phyloP scores from a whole-genome alignment of 1,140 invertebrate species.

The Drosophila punjabiensis region DNA sequence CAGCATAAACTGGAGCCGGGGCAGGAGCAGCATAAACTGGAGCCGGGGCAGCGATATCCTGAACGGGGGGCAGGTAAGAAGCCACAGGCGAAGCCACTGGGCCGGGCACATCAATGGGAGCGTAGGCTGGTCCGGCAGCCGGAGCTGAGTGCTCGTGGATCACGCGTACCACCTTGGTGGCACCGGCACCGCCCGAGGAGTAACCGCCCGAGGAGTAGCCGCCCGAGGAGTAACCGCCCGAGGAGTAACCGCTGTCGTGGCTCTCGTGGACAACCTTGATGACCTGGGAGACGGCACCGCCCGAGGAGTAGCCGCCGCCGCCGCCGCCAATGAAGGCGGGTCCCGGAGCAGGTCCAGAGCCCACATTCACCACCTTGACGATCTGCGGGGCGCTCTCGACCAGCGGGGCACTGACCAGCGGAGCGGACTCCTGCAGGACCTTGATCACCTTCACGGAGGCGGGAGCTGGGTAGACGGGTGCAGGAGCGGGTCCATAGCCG shows the following conservation, averaged over 20 bases:
- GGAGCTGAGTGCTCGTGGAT: slow-evolving; percentile 68
- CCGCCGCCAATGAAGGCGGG: slow-evolving; percentile 16
- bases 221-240: slow-evolving; percentile 16
- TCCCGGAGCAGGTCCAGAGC: slow-evolving; percentile 16
- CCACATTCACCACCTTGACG: slow-evolving; percentile 60
- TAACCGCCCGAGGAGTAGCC: slow-evolving; percentile 24
- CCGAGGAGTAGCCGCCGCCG: slow-evolving; percentile 14
- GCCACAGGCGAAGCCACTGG: slow-evolving; percentile 39
- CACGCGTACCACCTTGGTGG: slow-evolving; percentile 75
- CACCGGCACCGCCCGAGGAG: slow-evolving; percentile 24
- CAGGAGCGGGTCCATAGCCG: slow-evolving; percentile 27
- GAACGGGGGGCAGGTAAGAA: slow-evolving; percentile 46
- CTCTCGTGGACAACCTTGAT: slow-evolving; percentile 69
- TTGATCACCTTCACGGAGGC: slow-evolving; percentile 70
- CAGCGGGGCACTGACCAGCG: slow-evolving; percentile 30
- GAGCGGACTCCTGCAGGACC: slow-evolving; percentile 63
- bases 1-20: slow-evolving; percentile 34
- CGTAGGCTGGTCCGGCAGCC: slow-evolving; percentile 30
- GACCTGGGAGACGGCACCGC: slow-evolving; percentile 51
- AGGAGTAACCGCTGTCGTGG: slow-evolving; percentile 33
- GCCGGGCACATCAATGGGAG: slow-evolving; percentile 45
- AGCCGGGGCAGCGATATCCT: slow-evolving; percentile 33
- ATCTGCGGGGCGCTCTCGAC: slow-evolving; percentile 60
- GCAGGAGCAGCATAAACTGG: slow-evolving; percentile 39
- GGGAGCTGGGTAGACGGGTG: slow-evolving; percentile 44